phyloP scores from a whole-genome alignment of 2,888 invertebrate species.

The Timema podura region DNA sequence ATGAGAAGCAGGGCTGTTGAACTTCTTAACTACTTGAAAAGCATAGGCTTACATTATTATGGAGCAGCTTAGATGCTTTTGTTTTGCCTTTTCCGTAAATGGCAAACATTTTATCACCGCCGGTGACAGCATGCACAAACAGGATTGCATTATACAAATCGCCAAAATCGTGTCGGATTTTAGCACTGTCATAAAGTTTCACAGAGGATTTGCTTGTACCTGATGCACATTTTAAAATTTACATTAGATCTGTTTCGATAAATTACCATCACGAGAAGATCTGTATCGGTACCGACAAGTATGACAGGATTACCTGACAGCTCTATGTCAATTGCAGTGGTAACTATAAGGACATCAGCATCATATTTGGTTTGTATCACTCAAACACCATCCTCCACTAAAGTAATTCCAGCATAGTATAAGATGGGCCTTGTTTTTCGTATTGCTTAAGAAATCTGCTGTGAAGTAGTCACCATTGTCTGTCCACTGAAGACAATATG shows the following conservation, averaged over 20 bases:
- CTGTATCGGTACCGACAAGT: not conserved
- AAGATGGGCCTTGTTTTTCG: not conserved
- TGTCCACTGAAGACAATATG: not conserved
- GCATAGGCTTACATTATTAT: not conserved
- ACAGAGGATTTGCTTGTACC: not conserved
- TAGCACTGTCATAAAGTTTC: not conserved
- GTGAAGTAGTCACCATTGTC: conserved; percentile 5
- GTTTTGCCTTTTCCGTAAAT: conserved; percentile 1
- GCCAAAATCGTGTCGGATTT: not conserved
- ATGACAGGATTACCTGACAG: not conserved
- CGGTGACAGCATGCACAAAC: not conserved
- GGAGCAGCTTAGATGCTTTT: not conserved
- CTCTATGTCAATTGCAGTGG: not conserved
- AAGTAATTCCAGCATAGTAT: not conserved
- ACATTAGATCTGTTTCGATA: not conserved
- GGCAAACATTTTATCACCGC: not conserved
- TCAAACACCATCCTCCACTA: not conserved
- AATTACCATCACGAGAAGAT: not conserved
- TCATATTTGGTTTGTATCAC: not conserved
- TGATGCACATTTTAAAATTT: not conserved
- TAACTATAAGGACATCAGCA: not conserved
- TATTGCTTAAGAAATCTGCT: not conserved
- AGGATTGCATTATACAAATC: not conserved
- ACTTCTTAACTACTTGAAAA: not conserved
- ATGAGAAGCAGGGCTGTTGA: not conserved